These are phyloP conservation scores for Flexamia atlantica DNA, from an alignment of 2,888 invertebrate genomes.

Conservation along the genomic window DNA sequence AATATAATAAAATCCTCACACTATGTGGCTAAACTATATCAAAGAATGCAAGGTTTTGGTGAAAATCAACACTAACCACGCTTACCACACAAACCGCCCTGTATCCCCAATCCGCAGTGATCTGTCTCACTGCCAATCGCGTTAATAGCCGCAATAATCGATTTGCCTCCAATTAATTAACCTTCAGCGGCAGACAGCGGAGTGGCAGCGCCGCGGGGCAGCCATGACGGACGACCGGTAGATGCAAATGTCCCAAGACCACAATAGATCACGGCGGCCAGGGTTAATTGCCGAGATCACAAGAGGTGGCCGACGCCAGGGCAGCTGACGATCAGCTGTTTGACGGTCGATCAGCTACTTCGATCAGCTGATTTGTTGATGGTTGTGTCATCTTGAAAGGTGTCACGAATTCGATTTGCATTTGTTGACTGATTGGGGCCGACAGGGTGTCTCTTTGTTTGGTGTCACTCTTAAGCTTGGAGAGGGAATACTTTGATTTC, in stretches of 20 bases:
- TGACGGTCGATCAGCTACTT: background rate
- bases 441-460: no score
- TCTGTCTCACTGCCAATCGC: no score
- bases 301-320: background rate
- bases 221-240: slow-evolving; percentile 19
- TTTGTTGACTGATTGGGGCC: no score
- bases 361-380: background rate
- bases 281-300: slow-evolving; percentile 18
- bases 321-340: slow-evolving; percentile 12
- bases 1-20: no score
- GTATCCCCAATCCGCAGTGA: no score
- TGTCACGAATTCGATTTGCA: no score
- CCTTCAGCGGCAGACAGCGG: background rate
- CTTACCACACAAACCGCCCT: no score
- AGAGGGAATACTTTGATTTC: no score
- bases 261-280: slow-evolving; percentile 49
- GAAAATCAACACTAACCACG: no score
- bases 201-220: background rate
- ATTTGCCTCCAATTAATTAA: slow-evolving; percentile 21
- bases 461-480: no score
- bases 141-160: slow-evolving; percentile 2
- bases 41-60: no score
- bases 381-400: background rate
- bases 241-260: slow-evolving; percentile 30
- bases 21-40: no score